Evolutionary conservation across 2,888 invertebrate genomes (phyloP).

Genomic region (Chouioia cunea): DNA sequence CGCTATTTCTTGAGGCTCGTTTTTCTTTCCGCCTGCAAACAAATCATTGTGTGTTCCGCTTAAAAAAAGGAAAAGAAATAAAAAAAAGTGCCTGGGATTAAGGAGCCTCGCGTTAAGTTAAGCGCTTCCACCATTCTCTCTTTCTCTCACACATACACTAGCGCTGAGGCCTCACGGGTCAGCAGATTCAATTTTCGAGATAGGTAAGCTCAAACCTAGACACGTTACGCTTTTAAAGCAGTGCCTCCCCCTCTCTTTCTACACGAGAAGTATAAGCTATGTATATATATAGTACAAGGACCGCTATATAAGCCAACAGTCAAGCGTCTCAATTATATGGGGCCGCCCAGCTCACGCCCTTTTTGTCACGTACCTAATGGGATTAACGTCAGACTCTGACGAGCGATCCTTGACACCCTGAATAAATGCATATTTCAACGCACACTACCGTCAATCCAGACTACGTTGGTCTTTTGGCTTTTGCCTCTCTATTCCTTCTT

Average conservation of each 20-base stretch:
- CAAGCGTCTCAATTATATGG: slow-evolving; percentile 41
- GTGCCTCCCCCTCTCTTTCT: too few relatives aligned
- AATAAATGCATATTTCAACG: slow-evolving; percentile 20
- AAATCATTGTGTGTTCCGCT: slow-evolving; percentile 16
- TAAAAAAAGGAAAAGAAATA: too few relatives aligned
- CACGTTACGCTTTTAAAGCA: neutral
- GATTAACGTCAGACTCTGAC: slow-evolving; percentile 36
- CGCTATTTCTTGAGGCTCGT: neutral
- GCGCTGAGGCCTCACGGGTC: slow-evolving; percentile 11
- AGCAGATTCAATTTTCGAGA: slow-evolving; percentile 42
- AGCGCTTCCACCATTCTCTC: too few relatives aligned
- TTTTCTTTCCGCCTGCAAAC: slow-evolving; percentile 13
- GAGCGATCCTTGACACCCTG: neutral
- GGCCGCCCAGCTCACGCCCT: slow-evolving; percentile 6
- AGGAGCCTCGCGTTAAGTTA: neutral
- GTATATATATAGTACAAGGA: neutral
- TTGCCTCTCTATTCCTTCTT: too few relatives aligned
- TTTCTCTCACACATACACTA: too few relatives aligned
- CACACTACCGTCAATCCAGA: too few relatives aligned
- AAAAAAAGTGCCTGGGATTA: slow-evolving; percentile 28
- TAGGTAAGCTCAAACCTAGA: slow-evolving; percentile 1
- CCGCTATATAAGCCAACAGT: slow-evolving; percentile 2
- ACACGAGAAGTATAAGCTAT: too few relatives aligned
- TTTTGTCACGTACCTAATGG: slow-evolving; percentile 44
- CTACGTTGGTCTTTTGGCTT: too few relatives aligned